Evolutionary conservation across 2,888 invertebrate genomes (phyloP), one percentile per base, ranked within the genome.

Genomic region (Drosophila greeni): DNA sequence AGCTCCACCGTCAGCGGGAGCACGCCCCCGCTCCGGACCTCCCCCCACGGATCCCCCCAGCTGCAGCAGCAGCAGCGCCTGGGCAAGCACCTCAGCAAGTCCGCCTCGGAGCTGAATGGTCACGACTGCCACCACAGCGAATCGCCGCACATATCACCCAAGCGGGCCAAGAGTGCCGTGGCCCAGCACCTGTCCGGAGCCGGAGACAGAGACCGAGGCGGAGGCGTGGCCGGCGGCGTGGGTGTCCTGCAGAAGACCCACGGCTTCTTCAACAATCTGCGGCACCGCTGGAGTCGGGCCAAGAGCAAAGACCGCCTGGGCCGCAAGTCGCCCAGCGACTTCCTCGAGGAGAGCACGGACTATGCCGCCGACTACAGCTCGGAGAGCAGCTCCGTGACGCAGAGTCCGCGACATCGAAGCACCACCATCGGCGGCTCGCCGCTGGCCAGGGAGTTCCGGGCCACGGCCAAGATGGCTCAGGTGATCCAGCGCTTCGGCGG

Each of bases 281-380:
- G 94, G 90, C 94, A 92, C 85, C 94, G 95, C 51, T 95, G 94
- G 94, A 92, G 92, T 73, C 92, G 94, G 48, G 93, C 94, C 72
- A 91, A 92, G 54, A 94, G 94, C 83, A 92, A 93, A 84, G 94
- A 95, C 85, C 91, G 94, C 70, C 51, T 84, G 16, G 88, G 88
- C 5, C 91, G 91, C 84, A 92, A 92, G 79, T 90, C 91, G 5
- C 92, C 91, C 36, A 91, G 91, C 58, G 90, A 91, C 6, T 87
- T 91, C 18, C 90, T 91, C 0, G 91, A 91, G 16, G 93, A 92
- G 80, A 92, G 92, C 72, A 92, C 93, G 11, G 93, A 93, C 82
- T 93, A 94, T 88, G 93, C 93, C 1, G 95, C 95, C 36, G 95
- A 95, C 88, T 93, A 94, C 83, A 95, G 95, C 79, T 95, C 95